Conservation (phyloP, 2,113 vertebrate species). For the Proteles cristata region DNA sequence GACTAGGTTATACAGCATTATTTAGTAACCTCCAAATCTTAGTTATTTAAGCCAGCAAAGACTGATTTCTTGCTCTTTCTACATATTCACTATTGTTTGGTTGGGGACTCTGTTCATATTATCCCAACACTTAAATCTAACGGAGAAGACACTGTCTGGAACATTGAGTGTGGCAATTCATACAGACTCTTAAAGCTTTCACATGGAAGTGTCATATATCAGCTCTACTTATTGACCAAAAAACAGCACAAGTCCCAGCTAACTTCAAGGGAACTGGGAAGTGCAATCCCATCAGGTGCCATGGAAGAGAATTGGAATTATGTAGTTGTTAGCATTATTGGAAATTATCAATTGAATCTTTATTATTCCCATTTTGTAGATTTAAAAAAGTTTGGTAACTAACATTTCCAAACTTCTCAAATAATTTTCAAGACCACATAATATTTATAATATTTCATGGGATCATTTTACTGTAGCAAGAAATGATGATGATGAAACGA, state of each 20-base stretch:
- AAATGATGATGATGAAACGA: too few species aligned
- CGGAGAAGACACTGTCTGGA: not conserved
- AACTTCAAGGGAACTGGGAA: not conserved
- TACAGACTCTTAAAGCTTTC: not conserved
- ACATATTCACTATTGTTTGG: not conserved
- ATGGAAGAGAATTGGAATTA: not conserved
- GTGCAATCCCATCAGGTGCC: rapidly evolving
- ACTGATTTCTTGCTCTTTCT: not conserved
- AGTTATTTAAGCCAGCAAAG: not conserved
- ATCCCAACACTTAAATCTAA: not conserved
- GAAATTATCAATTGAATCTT: not conserved
- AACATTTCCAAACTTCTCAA: not conserved
- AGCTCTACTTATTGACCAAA: not conserved
- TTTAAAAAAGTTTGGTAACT: not conserved
- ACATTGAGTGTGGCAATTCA: not conserved
- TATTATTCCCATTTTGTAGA: not conserved
- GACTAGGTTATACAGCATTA: not conserved
- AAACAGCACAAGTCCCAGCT: not conserved
- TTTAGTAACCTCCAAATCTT: not conserved
- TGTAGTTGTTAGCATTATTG: not conserved
- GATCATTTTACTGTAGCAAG: not conserved
- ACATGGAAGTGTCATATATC: not conserved
- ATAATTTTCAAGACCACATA: not conserved
- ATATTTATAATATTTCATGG: not conserved
- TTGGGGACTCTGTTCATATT: not conserved